Evolutionary conservation across 1,140 invertebrate species (phyloP).

Genomic region (Aradophagus sp.): DNA sequence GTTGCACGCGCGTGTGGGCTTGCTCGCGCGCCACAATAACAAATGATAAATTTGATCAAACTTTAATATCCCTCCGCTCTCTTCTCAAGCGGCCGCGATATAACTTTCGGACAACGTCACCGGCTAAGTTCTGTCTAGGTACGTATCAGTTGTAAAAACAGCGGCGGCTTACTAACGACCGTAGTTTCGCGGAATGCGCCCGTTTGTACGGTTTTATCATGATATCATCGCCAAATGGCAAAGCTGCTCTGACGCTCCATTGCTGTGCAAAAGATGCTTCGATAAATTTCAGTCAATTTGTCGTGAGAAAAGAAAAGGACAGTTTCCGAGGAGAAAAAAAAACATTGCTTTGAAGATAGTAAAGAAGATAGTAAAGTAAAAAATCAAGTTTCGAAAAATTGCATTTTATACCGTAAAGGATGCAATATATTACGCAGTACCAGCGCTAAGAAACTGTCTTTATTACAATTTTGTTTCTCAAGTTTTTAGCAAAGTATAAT

Average conservation of each 20-base stretch:
- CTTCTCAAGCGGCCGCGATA: constrained; percentile 20
- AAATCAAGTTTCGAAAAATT: too few relatives aligned
- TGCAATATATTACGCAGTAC: too few relatives aligned
- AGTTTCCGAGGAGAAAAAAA: too few relatives aligned
- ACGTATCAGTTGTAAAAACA: constrained; percentile 51
- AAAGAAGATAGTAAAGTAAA: too few relatives aligned
- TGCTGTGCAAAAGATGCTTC: background rate
- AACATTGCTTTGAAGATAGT: too few relatives aligned
- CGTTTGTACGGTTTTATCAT: constrained; percentile 41
- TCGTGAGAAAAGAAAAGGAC: too few relatives aligned
- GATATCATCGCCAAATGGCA: constrained; percentile 42
- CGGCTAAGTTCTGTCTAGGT: constrained; percentile 30
- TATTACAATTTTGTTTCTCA: too few relatives aligned
- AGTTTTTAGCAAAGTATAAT: too few relatives aligned
- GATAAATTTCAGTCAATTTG: constrained; percentile 7
- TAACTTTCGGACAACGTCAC: constrained; percentile 45
- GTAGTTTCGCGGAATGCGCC: constrained; percentile 38
- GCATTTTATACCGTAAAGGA: too few relatives aligned
- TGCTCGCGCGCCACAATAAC: constrained; percentile 39
- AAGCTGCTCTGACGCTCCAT: constrained; percentile 21
- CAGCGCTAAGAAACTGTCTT: too few relatives aligned
- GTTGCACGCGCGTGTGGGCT: constrained; percentile 28
- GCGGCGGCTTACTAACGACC: constrained; percentile 49
- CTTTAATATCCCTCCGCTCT: constrained; percentile 43
- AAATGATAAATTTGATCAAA: constrained; percentile 55